These are phyloP conservation scores for Helostoma temminkii DNA, from an alignment of 2,797 vertebrate genomes.

Conservation along the genomic window DNA sequence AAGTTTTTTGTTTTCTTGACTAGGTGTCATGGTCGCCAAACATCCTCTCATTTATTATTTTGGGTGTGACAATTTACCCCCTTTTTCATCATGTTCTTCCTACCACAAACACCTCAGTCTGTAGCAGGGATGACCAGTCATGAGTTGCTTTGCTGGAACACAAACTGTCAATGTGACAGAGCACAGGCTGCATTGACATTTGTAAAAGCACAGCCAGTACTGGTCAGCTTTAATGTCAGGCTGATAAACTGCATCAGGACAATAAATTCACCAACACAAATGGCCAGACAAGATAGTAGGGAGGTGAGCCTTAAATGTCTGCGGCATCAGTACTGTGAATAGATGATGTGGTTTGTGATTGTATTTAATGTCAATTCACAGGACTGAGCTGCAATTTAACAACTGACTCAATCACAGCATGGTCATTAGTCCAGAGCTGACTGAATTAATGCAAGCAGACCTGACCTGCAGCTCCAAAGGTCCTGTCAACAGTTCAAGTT, in stretches of 20 bases:
- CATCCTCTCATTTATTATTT: too few species aligned
- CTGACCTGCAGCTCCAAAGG: neutral
- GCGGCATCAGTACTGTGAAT: neutral
- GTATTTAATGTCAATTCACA: too few species aligned
- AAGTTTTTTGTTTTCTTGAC: neutral
- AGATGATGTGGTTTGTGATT: neutral
- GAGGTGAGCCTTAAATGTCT: slow-evolving; percentile 16
- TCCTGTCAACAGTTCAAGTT: neutral
- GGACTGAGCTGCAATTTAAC: too few species aligned
- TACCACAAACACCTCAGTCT: slow-evolving; percentile 14
- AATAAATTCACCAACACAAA: slow-evolving; percentile 45
- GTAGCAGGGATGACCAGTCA: slow-evolving; percentile 4
- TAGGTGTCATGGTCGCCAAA: neutral
- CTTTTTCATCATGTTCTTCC: neutral
- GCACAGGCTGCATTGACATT: slow-evolving; percentile 62
- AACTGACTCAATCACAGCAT: too few species aligned
- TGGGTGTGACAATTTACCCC: neutral
- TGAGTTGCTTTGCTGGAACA: slow-evolving; percentile 36
- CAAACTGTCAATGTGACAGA: slow-evolving; percentile 52
- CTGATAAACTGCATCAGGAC: slow-evolving; percentile 58
- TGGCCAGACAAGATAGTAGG: neutral
- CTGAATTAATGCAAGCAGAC: too few species aligned
- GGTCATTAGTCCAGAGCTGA: too few species aligned
- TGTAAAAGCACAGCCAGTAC: slow-evolving; percentile 61
- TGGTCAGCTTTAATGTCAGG: slow-evolving; percentile 63